These are phyloP conservation scores for Sebastes vulpes DNA, from an alignment of 2,797 vertebrate species.

Conservation along the genomic window DNA sequence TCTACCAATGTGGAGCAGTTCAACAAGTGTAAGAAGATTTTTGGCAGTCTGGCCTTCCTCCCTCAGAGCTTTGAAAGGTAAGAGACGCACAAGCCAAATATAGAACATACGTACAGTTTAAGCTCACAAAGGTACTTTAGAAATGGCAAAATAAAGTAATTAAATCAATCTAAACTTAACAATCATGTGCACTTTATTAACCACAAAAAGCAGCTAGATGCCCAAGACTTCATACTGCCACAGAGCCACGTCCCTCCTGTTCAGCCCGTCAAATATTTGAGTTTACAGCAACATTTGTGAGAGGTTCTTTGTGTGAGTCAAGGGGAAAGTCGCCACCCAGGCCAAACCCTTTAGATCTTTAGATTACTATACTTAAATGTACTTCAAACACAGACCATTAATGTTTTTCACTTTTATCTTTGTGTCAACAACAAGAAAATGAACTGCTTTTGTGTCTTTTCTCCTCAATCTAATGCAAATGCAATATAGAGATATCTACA, in stretches of 20 bases:
- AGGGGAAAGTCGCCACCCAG: not conserved
- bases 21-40: slow-evolving; percentile 92
- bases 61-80: slow-evolving; percentile 91
- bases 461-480: not conserved
- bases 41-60: slow-evolving; percentile 93
- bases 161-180: not conserved
- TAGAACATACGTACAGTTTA: not conserved
- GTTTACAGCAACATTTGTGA: slow-evolving; percentile 2
- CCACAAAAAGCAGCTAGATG: not conserved
- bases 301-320: not conserved
- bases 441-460: not conserved
- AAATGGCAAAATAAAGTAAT: not conserved
- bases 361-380: not conserved
- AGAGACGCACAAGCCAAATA: slow-evolving; percentile 16
- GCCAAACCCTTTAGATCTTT: slow-evolving; percentile 2
- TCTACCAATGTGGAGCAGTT: slow-evolving; percentile 91
- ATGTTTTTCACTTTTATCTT: not conserved
- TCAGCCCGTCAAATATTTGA: slow-evolving; percentile 13
- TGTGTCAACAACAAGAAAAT: not conserved
- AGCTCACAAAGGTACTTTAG: not conserved
- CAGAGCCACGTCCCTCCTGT: not conserved
- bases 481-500: not conserved
- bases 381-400: not conserved
- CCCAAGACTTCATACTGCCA: not conserved
- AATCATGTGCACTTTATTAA: not conserved